Evolutionary conservation across 2,797 vertebrate species (phyloP), one percentile per base, ranked within the genome.

Genomic region (Amazona finschi): DNA sequence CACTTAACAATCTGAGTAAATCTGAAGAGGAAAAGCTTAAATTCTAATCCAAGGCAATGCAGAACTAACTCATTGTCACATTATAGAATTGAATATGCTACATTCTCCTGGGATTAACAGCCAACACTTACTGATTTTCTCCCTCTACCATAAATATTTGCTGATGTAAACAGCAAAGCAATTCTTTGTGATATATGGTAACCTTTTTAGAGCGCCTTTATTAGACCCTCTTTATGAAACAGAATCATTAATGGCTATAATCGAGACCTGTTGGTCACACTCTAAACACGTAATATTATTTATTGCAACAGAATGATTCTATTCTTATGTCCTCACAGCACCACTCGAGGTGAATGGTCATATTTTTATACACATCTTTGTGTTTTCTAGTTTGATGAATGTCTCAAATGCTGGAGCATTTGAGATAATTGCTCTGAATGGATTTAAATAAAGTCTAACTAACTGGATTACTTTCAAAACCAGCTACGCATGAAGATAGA

Each of bases 381-480:
- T 72, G 64, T 77, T 75, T 93, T 72, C 80, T 15, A 70, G 61
- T 1, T 2, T 93, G 83, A 96, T 65, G 53, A 70, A 96, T 80
- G 75, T 89, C 86, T 89, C 86, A 90, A 83, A 87, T 94, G 87
- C 76, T 61, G 49, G 14, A 89, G 64, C 72, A 91, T 72, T 95
- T 69, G 69, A 96, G 91, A 64, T 87, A 94, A 95, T 75, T 85
- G 39, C 49, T 91, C 64, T 60, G 83, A 77, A 90, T 82, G 91
- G 66, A 80, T 89, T 94, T 84, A 71, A 93, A 89, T 87, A 65
- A 90, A 82, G 44, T 86, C 85, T 96, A 95, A 96, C 82, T 96
- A 95, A 96, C 65, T 67, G 33, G 30, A 95, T 97, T 96, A 95
- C 28, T 79, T 90, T 91, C 70, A 81, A 89, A 95, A 86, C 61